phyloP scores from a whole-genome alignment of 1,140 invertebrate species.

The Mycetomoellerius zeteki region DNA sequence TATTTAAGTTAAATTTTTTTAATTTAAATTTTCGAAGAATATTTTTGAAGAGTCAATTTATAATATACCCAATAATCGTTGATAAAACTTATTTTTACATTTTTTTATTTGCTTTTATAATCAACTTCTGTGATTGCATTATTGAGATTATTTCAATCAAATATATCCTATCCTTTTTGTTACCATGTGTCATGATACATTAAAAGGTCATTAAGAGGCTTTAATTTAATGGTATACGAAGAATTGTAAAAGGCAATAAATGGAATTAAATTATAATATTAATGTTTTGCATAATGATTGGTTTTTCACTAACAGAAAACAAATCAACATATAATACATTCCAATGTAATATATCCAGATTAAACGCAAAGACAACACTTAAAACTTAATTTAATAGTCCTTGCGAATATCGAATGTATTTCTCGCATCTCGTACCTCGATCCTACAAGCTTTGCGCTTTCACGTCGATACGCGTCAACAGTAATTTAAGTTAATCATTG shows the following conservation, averaged over 20 bases:
- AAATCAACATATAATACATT: constrained; percentile 7
- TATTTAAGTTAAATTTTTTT: constrained; percentile 11
- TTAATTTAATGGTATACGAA: constrained; percentile 1
- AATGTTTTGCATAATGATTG: neutral
- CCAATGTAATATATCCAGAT: neutral
- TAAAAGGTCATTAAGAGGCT: constrained; percentile 15
- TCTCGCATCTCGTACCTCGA: neutral
- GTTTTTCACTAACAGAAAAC: constrained; percentile 14
- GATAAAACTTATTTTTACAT: neutral
- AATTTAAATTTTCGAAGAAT: no score
- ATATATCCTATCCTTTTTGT: neutral
- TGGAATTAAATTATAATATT: constrained; percentile 21
- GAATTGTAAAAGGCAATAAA: constrained; percentile 1
- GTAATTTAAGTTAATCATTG: constrained; percentile 36
- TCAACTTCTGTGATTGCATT: neutral
- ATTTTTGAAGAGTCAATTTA: neutral
- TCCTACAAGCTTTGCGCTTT: constrained; percentile 56
- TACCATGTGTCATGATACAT: neutral
- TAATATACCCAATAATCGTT: neutral
- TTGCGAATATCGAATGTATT: constrained; percentile 14
- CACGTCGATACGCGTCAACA: constrained; percentile 69
- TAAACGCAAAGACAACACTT: constrained; percentile 37
- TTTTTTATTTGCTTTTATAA: constrained; percentile 15
- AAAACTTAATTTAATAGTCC: constrained; percentile 37
- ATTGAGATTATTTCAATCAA: constrained; percentile 17